Base-by-base conservation (phyloP, 2,113 vertebrate genomes). In the Rhinoderma darwinii region DNA sequence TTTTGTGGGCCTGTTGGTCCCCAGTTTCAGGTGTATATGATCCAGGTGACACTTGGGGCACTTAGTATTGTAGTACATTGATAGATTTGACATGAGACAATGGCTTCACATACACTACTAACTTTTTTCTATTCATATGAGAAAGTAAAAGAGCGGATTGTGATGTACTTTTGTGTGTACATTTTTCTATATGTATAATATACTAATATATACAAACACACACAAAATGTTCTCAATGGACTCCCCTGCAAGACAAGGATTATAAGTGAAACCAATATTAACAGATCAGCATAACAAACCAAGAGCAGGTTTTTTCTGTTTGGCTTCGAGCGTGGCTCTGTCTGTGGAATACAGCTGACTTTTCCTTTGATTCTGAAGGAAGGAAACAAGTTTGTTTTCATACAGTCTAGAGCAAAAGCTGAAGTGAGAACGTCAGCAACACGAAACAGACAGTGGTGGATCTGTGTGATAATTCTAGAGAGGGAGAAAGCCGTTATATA, bases 301-400 rank as follows among this genome's bases (percentile, higher is more conserved):
- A 44, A 11, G 15, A 78, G 30, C 75, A 4, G 79, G 79, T 39
- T 15, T 5, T n/a, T 63, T 54, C 35, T 39, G 4, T 41, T 61
- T 59, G 78, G 78, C 50, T 27, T 25, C 0, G 56, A 43, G 22
- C 25, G 25, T 44, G 47, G 63, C 41, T 70, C 32, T 84, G 43
- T 59, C 50, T 74, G 68, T 18, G 25, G 44, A 72, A 56, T 74
- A 74, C 63, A 27, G 50, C 66, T 84, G 66, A 74, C 32, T 74
- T 51, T 84, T 37, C 82, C 83, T 70, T 84, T 84, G 44, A 73
- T 84, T 35, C 66, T 73, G 66, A 54, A 84, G 82, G 82, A 84
- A 84, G 82, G 82, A 84, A 84, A 25, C 51, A 1, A 39, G 22
- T 82, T 35, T 84, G 82, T 84, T 84, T 84, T 84, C 66, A 39